Conservation (phyloP, 2,113 vertebrate genomes). For the Crotalus helleri region DNA sequence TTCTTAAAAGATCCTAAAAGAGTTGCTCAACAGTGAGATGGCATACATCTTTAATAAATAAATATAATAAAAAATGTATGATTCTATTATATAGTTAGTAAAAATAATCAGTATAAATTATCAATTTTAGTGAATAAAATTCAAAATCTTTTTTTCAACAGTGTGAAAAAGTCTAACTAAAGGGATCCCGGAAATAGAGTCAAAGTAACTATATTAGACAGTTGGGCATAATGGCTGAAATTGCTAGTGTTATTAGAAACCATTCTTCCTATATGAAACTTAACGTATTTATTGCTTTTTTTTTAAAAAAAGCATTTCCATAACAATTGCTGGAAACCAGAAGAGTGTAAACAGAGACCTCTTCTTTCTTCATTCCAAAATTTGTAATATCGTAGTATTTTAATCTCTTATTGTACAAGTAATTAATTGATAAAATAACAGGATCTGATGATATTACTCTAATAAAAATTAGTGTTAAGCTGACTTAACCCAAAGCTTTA, state of each 20-base stretch:
- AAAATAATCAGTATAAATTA: background rate
- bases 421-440: constrained; percentile 67
- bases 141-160: background rate
- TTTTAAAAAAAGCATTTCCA: constrained; percentile 43
- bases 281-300: constrained; percentile 43
- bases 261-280: constrained; percentile 49
- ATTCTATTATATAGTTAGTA: background rate
- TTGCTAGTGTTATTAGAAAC: constrained; percentile 50
- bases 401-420: constrained; percentile 62
- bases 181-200: background rate
- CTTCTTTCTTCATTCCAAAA: constrained; percentile 60
- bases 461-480: constrained; percentile 67
- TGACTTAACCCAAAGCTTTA: constrained; percentile 66
- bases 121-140: background rate
- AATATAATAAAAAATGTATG: background rate
- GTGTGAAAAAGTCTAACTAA: background rate
- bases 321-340: background rate
- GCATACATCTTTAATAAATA: background rate
- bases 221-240: background rate
- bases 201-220: background rate
- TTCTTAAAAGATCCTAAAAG: background rate
- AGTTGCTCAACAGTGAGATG: background rate
- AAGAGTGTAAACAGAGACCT: constrained; percentile 55
- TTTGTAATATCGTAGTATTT: constrained; percentile 66
- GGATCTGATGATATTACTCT: constrained; percentile 68